These are phyloP conservation scores for Neoaliturus tenellus DNA, from an alignment of 2,888 invertebrate species.

Conservation along the genomic window DNA sequence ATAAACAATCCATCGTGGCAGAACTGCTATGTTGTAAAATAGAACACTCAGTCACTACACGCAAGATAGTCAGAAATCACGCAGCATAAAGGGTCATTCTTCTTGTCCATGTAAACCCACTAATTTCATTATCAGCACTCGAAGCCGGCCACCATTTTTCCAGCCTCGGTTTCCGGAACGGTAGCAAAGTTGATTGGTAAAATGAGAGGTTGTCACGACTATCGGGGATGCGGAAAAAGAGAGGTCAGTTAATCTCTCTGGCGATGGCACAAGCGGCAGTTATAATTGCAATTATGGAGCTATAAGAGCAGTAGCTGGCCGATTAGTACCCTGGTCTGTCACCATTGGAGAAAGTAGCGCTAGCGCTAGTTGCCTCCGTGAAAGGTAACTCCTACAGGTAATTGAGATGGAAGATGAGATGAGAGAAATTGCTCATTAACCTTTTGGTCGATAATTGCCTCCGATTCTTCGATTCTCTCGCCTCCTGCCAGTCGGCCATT, in stretches of 20 bases:
- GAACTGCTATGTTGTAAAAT: too few species aligned
- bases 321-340: background rate
- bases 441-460: constrained; percentile 21
- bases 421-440: constrained; percentile 38
- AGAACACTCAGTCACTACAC: too few species aligned
- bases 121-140: background rate
- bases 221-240: constrained; percentile 21
- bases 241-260: constrained; percentile 15
- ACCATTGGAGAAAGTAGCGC: constrained; percentile 34
- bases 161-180: background rate
- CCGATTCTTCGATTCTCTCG: background rate
- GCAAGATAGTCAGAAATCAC: background rate
- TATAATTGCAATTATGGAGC: background rate
- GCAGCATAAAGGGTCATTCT: background rate
- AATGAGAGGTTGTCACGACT: background rate
- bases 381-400: constrained; percentile 4
- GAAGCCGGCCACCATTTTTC: background rate
- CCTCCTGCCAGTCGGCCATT: background rate
- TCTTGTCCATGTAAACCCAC: background rate
- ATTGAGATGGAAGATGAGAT: constrained; percentile 4
- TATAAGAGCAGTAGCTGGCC: background rate
- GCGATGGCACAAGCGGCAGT: constrained; percentile 1
- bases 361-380: constrained; percentile 30
- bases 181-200: background rate
- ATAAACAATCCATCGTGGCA: too few species aligned